Conservation (phyloP, 2,797 vertebrate genomes). For the Acipenser oxyrinchus region DNA sequence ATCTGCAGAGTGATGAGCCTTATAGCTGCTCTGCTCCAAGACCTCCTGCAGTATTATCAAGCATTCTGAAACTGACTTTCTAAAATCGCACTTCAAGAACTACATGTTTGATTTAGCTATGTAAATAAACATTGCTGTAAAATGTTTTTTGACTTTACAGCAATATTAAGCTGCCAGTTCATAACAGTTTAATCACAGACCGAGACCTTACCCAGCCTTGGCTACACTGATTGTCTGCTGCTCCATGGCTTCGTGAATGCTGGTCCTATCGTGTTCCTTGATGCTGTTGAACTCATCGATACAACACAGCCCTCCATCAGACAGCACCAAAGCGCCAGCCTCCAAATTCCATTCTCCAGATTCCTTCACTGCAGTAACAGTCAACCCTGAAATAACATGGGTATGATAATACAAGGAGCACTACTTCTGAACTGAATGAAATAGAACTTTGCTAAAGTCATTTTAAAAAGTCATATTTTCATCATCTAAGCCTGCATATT, state of each 20-base stretch:
- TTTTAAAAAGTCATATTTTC: not conserved
- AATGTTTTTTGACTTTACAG: too few species aligned
- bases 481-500: not conserved
- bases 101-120: too few species aligned
- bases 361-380: constrained; percentile 89
- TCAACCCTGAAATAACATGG: constrained; percentile 63
- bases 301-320: constrained; percentile 91
- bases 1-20: constrained; percentile 86
- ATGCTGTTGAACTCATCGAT: constrained; percentile 97
- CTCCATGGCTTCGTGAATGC: constrained; percentile 96
- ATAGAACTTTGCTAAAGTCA: not conserved
- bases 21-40: constrained; percentile 79
- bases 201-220: constrained; percentile 79
- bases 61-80: constrained; percentile 44
- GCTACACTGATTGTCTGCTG: constrained; percentile 96
- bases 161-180: too few species aligned
- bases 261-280: constrained; percentile 90
- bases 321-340: constrained; percentile 87
- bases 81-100: too few species aligned
- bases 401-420: constrained; percentile 24
- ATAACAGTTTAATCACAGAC: too few species aligned
- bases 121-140: too few species aligned
- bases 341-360: constrained; percentile 94
- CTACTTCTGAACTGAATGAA: constrained; percentile 53
- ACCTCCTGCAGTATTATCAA: too few species aligned